These are phyloP conservation scores for Meliscaeva auricollis DNA, from an alignment of 2,888 invertebrate genomes.

Conservation along the genomic window DNA sequence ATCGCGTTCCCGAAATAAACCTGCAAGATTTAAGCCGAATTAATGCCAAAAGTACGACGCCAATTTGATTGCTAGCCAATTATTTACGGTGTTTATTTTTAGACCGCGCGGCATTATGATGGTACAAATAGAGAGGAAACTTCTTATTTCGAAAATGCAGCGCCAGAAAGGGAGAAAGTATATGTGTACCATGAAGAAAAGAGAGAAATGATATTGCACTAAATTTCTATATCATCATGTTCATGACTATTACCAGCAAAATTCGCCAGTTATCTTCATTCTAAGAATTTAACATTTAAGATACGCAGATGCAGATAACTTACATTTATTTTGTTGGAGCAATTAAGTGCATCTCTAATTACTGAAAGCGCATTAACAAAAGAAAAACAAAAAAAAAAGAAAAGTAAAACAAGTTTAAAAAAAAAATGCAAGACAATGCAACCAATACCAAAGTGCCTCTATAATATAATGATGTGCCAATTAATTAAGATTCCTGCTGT, in stretches of 20 bases:
- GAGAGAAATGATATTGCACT: background rate
- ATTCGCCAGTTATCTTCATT: conserved; percentile 1
- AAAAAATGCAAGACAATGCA: background rate
- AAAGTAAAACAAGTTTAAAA: background rate
- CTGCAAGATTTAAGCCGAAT: conserved; percentile 50
- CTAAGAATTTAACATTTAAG: background rate
- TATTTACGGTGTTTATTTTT: conserved; percentile 69
- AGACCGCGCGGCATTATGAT: conserved; percentile 35
- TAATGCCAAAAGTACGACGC: conserved; percentile 73
- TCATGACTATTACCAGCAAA: background rate
- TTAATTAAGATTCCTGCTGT: conserved; percentile 62
- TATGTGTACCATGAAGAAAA: background rate
- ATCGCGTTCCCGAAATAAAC: conserved; percentile 56
- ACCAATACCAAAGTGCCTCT: background rate
- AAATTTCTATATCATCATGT: background rate
- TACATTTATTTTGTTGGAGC: background rate
- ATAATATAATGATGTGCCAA: conserved; percentile 41
- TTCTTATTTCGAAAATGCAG: background rate
- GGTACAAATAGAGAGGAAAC: conserved; percentile 51
- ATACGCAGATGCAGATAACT: background rate
- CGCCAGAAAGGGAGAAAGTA: background rate
- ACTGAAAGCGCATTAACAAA: background rate
- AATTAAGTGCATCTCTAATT: conserved; percentile 40
- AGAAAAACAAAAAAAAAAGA: background rate
- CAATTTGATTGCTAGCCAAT: conserved; percentile 78